Evolutionary conservation across 2,113 vertebrate genomes (phyloP), one percentile per base, ranked within the genome.

Genomic region (Empidonax alnorum): DNA sequence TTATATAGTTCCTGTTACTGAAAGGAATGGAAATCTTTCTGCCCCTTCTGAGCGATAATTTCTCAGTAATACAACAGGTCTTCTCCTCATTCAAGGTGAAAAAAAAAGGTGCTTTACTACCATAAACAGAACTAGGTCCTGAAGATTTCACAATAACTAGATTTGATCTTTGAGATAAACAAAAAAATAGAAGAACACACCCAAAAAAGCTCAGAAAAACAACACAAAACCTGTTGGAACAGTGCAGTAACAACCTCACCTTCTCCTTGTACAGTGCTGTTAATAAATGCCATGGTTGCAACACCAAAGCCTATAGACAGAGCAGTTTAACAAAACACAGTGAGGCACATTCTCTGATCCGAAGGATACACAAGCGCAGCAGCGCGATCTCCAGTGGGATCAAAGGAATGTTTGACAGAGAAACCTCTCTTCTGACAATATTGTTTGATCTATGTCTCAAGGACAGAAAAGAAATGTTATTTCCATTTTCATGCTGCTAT

Each of bases 371-470:
- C 65, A 89, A 86, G 24, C 52, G 80, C 35, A 75, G 50, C 50
- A 90, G 49, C 0, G 0, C 41, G 65, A 35, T 66, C 42, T 84
- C 75, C 75, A 91, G 49, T 0, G 2, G 69, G 71, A 96, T 94
- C 74, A 87, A 92, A 92, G 61, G 47, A 89, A 80, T 81, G 56
- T 89, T 91, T 95, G 68, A 92, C 68, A 94, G 79, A 78, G 63
- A 87, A 82, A 35, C 25, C 71, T 65, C 67, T 89, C 77, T 87
- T 87, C 79, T 83, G 86, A 84, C 65, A 94, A 44, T 76, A 41
- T 78, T 95, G 55, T 90, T 96, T 97, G 93, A 96, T 93, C 75
- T 95, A 73, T 87, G 72, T 93, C 84, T 96, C 75, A 96, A 96
- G 88, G 92, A 93, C 81, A 86, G 79, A 92, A 94, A 81, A 84